These are phyloP conservation scores for Cephus runcator DNA, from an alignment of 2,888 invertebrate species.

Conservation along the genomic window DNA sequence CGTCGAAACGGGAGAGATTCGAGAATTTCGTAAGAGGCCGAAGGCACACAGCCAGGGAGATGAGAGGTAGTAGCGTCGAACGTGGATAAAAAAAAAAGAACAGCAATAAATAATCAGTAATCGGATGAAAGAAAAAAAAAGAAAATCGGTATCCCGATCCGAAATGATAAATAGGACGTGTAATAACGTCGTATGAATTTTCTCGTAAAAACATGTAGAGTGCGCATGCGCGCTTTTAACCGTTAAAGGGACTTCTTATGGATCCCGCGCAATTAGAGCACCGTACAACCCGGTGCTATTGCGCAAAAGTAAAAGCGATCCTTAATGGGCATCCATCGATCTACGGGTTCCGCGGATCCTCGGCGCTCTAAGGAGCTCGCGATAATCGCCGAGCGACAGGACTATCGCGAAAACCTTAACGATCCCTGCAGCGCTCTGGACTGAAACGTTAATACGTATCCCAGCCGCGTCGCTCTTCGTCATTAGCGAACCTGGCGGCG, in stretches of 20 bases:
- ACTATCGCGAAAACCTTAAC: background rate
- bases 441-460: background rate
- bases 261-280: constrained; percentile 1
- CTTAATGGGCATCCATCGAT: background rate
- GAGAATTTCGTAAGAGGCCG: constrained; percentile 26
- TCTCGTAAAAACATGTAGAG: background rate
- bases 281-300: background rate
- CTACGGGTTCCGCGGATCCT: background rate
- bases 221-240: background rate
- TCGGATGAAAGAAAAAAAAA: background rate
- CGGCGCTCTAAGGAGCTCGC: background rate
- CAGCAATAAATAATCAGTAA: background rate
- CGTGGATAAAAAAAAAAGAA: too few relatives aligned
- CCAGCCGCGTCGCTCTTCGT: background rate
- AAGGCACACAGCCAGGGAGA: background rate
- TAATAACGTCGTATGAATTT: background rate
- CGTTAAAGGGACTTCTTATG: background rate
- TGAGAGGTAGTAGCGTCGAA: background rate
- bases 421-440: background rate
- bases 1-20: constrained; percentile 21
- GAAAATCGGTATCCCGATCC: background rate
- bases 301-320: constrained; percentile 4
- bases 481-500: background rate
- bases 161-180: background rate
- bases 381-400: background rate